Evolutionary conservation across 2,113 vertebrate genomes (phyloP), one percentile per base, ranked within the genome.

Genomic region (Oophaga pumilio): DNA sequence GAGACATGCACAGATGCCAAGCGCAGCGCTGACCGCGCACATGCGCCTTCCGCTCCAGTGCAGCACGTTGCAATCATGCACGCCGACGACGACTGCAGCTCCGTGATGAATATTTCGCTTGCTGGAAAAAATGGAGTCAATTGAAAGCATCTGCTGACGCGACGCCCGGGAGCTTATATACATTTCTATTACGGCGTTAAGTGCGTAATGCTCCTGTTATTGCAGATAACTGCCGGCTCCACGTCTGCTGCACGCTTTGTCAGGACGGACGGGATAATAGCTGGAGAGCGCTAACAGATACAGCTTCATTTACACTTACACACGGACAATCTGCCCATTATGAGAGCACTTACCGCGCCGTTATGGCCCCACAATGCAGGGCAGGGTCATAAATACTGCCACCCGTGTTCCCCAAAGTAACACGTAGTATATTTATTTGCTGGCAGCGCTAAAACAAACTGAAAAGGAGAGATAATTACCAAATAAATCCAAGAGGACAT

Each of bases 361-460:
- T 82, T 82, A 79, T 59, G 12, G 52, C 53, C 76, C 76, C 76
- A 79, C 76, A 79, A 79, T 59, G 76, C 76, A 79, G 53, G 76
- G 18, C 18, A 79, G 53, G 52, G 76, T 57, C 57, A 79, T 79
- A 82, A 62, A 82, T 22, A 6, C 57, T 17, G 59, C 20, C 28
- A 49, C 59, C 14, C 79, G 7, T 49, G n/a, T 14, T 66, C 33
- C 60, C 43, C 12, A 13, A 66, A 82, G 80, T 26, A 78, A n/a
- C 76, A 52, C 24, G 11, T 52, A 24, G 80, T 82, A 15, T 50
- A 82, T 82, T 66, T 28, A 66, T 52, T n/a, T 13, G 43, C 50
- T 26, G 80, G 60, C 33, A 22, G 60, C 8, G n/a, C 6, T 43
- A 15, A 10, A 66, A 12, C 24, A 64, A 43, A 62, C 0, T 22